Base-by-base conservation (phyloP, 2,888 invertebrate genomes). In the Oxyteleia sp. region DNA sequence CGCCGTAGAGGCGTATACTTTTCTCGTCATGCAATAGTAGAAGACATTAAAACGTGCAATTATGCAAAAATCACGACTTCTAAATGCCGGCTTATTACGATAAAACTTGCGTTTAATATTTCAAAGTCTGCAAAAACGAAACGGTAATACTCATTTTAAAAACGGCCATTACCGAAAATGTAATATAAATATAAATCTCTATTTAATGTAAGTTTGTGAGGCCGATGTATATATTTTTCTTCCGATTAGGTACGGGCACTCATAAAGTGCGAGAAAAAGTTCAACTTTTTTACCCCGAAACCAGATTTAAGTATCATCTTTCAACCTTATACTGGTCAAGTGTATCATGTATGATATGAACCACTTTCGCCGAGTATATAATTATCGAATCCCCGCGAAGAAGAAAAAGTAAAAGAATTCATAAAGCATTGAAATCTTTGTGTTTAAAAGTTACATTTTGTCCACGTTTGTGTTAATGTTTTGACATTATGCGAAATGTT, bases 251-350 rank as follows among this genome's bases (percentile, higher is more conserved):
- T 20, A 53, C 35, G 43, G 32, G 35, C n/a, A 23, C n/a, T 18
- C 43, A 35, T 63, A 51, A 49, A 53, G 63, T 63, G 32, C 29
- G 23, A 53, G 23, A 74, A 64, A 75, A 75, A 64, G 47, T 55
- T 18, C 16, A 20, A 43, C 23, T 51, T 61, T 51, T 55, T 64
- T 55, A 47, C 13, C 38, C 49, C 55, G 38, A 64, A 64, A 64
- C 74, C 55, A 75, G 74, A 64, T 75, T 64, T 64, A 64, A 61
- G 64, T 75, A 75, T 75, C 41, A 45, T 64, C 63, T 74, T 75
- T 64, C 74, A 57, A 64, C 64, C 23, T 64, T 55, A 47, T 64
- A 75, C 32, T 64, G 55, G 23, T 47, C 63, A 47, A 63, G 53
- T 64, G 47, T 64, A 75, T 75, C 64, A 57, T 57, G 38, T 57